Evolutionary conservation across 2,888 invertebrate genomes (phyloP).

Genomic region (Caenorhabditis becei): DNA sequence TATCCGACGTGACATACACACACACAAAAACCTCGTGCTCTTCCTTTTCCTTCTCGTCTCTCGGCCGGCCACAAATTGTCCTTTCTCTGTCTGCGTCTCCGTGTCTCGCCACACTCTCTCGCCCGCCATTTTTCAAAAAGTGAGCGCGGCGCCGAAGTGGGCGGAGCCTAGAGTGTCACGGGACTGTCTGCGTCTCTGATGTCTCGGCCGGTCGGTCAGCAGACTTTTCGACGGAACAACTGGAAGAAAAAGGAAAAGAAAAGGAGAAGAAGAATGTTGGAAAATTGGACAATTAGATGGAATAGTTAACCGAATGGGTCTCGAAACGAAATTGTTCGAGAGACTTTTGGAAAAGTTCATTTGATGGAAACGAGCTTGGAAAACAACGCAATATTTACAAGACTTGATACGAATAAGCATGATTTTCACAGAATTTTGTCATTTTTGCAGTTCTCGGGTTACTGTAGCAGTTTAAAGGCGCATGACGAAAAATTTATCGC

Average conservation of each 20-base stretch:
- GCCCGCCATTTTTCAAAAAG: constrained; percentile 2
- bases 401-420: too few species aligned
- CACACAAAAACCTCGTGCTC: constrained; percentile 8
- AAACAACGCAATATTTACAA: too few species aligned
- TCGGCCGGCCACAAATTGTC: background rate
- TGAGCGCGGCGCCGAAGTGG: constrained; percentile 1
- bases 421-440: too few species aligned
- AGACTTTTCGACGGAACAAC: background rate
- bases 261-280: background rate
- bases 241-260: constrained; percentile 2
- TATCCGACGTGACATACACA: constrained; percentile 5
- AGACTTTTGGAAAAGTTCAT: background rate
- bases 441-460: too few species aligned
- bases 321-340: background rate
- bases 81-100: background rate
- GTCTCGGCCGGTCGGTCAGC: background rate
- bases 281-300: constrained; percentile 7
- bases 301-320: too few species aligned
- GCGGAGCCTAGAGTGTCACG: constrained; percentile 1
- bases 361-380: background rate
- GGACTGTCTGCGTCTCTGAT: constrained; percentile 1
- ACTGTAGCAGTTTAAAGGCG: too few species aligned
- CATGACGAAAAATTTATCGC: too few species aligned
- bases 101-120: background rate
- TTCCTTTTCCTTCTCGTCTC: background rate